Evolutionary conservation across 2,888 invertebrate species (phyloP).

Genomic region (Pycnomerus fuliginosus): DNA sequence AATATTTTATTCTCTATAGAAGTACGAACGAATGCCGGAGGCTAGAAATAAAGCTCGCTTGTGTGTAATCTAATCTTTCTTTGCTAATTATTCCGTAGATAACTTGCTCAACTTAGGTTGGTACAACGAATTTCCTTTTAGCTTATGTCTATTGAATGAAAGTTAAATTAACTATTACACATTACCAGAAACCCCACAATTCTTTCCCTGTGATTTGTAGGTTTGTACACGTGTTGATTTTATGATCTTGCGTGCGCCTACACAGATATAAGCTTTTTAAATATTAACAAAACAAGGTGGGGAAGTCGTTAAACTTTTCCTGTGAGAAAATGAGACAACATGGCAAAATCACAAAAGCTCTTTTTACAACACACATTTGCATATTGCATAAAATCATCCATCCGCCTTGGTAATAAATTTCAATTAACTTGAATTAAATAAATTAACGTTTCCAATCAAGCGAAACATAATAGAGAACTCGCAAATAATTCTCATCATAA

Average conservation of each 20-base stretch:
- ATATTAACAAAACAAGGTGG: constrained; percentile 25
- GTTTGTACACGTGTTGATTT: constrained; percentile 24
- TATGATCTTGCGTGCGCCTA: constrained; percentile 22
- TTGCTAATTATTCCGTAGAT: constrained; percentile 35
- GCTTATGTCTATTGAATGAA: constrained; percentile 8
- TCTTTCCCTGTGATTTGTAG: constrained; percentile 21
- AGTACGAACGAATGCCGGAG: constrained; percentile 31
- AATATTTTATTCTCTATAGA: constrained; percentile 41
- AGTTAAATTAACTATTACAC: too few species aligned
- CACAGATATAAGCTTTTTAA: constrained; percentile 23
- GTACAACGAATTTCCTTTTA: constrained; percentile 7
- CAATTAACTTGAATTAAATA: too few species aligned
- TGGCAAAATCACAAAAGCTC: constrained; percentile 16
- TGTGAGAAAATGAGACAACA: constrained; percentile 18
- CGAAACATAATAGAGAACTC: too few species aligned
- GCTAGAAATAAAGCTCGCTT: constrained; percentile 35
- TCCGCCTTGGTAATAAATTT: too few species aligned
- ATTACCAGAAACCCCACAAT: constrained; percentile 8
- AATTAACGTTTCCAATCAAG: too few species aligned
- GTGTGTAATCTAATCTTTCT: constrained; percentile 40
- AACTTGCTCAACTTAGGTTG: constrained; percentile 24
- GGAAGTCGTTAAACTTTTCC: constrained; percentile 22
- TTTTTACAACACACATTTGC: constrained; percentile 13
- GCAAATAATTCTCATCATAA: too few species aligned
- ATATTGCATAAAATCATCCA: constrained; percentile 12